phyloP scores from a whole-genome alignment of 2,888 invertebrate species.

The Disparrhopalites patrizii region DNA sequence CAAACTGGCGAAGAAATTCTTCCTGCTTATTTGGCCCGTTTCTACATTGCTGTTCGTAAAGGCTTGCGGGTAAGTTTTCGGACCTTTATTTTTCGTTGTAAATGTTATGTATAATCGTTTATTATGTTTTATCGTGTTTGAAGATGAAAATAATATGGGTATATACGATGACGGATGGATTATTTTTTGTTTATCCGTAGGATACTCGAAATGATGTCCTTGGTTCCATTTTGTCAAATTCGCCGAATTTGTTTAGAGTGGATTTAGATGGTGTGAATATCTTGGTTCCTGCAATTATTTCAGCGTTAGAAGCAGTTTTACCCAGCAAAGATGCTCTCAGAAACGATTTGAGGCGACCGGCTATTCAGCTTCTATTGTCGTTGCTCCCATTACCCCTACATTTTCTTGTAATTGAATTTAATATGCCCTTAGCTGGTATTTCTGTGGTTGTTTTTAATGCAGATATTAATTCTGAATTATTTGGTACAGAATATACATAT shows the following conservation, averaged over 20 bases:
- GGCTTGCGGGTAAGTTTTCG: constrained; percentile 63
- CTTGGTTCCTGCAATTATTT: constrained; percentile 81
- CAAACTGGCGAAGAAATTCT: constrained; percentile 90
- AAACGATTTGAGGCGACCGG: constrained; percentile 79
- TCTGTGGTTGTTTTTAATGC: not conserved
- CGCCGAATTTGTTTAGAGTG: constrained; percentile 79
- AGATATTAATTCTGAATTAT: constrained; percentile 9
- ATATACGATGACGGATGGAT: no score
- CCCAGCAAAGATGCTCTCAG: constrained; percentile 78
- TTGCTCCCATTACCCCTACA: constrained; percentile 89
- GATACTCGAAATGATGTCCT: constrained; percentile 61
- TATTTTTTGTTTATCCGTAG: constrained; percentile 29
- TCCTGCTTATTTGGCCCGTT: constrained; percentile 85
- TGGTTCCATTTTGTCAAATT: constrained; percentile 81
- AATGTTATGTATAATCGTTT: not conserved
- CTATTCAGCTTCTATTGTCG: constrained; percentile 85
- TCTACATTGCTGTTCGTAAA: constrained; percentile 85
- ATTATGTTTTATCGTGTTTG: no score
- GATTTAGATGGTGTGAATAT: constrained; percentile 91
- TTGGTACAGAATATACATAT: constrained; percentile 51
- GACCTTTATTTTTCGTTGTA: not conserved
- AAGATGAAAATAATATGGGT: no score
- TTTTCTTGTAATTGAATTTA: constrained; percentile 60
- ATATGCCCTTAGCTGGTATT: not conserved
- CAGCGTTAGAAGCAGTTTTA: constrained; percentile 84